Percentiles rank a stretch among this genome's conserved stretches.
These are phyloP conservation scores for Solea solea DNA, from an alignment of 2,113 vertebrate genomes.

Conservation along the genomic window DNA sequence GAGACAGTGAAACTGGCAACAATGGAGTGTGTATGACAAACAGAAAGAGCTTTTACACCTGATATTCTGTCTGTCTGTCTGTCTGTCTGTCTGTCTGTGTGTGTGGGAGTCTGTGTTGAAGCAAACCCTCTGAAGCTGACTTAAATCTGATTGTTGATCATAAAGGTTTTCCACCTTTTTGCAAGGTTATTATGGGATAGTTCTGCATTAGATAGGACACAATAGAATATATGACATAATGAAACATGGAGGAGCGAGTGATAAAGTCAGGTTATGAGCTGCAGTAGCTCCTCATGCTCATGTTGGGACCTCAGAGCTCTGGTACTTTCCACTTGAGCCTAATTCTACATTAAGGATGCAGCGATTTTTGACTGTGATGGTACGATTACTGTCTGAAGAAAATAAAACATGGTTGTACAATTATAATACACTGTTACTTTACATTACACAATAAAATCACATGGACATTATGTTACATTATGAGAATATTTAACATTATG, in stretches of 20 bases:
- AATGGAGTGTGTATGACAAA: constrained; percentile 72
- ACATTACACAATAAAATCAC: no score
- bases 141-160: constrained; percentile 66
- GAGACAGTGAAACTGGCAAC: constrained; percentile 54
- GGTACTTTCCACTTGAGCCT: not conserved
- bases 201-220: constrained; percentile 36
- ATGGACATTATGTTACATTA: no score
- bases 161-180: constrained; percentile 60
- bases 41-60: constrained; percentile 65
- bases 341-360: no score
- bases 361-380: no score
- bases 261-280: constrained; percentile 25
- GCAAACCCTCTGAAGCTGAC: constrained; percentile 60
- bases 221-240: constrained; percentile 3
- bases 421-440: no score
- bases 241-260: not conserved
- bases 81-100: not conserved
- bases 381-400: no score
- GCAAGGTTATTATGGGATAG: constrained; percentile 49
- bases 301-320: not conserved
- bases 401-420: no score
- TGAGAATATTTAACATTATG: no score
- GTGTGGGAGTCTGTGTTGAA: constrained; percentile 31
- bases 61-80: constrained; percentile 58
- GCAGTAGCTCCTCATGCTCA: not conserved